Base-by-base conservation (phyloP, 2,888 invertebrate species). In the Trimorus sp. region DNA sequence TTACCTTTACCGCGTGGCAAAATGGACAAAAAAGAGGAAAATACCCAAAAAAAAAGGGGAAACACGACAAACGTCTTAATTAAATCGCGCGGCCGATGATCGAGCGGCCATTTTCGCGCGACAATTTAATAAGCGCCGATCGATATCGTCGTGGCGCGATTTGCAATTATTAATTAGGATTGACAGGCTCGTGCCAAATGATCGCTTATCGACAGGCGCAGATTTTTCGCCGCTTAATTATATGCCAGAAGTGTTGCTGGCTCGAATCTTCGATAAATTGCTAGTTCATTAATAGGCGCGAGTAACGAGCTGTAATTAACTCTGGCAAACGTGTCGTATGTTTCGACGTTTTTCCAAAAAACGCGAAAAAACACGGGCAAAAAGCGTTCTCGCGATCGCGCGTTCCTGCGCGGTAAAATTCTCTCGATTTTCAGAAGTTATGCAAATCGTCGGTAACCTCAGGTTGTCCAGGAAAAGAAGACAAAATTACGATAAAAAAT, bases 91-190 rank as follows among this genome's bases (percentile, higher is more conserved):
- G 78, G 79, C 71, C 70, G 84, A 84, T 79, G 82, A 85, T 84
- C 82, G 74, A 81, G 79, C 60, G 15, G 66, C 58, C 78, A 73
- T 84, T 83, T 83, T 84, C 56, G 71, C 54, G 82, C 66, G 84
- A 85, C 85, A 84, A 87, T 86, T 88, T 88, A 88, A 89, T 87
- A 88, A 87, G 84, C 84, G 77, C 73, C 79, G 86, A 88, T 89
- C 84, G 82, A 79, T 88, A 88, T 86, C 87, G 75, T 71, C 58
- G 80, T 15, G 16, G 56, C 53, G 75, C 78, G 74, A 53, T 73
- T 65, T 77, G 83, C 83, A 80, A 83, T 86, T 83, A 85, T 85
- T 82, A 86, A 86, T 85, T 85, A 70, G 66, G 79, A 86, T 86
- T 85, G 86, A 85, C 85, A 82, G 83, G 58, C 84, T 56, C 80